Evolutionary conservation across 2,113 vertebrate species (phyloP).

Genomic region (Nerophis lumbriciformis): DNA sequence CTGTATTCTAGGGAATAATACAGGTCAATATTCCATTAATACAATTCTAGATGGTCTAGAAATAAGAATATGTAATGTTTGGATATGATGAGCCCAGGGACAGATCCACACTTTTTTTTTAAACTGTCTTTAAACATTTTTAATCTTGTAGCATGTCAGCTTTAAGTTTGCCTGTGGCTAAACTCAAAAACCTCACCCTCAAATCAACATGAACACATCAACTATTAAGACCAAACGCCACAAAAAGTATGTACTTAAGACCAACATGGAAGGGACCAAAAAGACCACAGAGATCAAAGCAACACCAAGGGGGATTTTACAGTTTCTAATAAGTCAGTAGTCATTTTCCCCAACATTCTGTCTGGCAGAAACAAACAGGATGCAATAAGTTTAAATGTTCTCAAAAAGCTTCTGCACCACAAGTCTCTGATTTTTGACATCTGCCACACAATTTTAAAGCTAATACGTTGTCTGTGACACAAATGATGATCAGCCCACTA

Average conservation of each 20-base stretch:
- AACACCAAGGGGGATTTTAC: constrained; percentile 40
- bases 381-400: constrained; percentile 5
- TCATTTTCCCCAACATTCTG: constrained; percentile 17
- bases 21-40: too few species aligned
- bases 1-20: too few species aligned
- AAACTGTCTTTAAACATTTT: background rate
- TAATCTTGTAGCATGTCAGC: constrained; percentile 22
- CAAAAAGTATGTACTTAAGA: constrained; percentile 44
- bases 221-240: constrained; percentile 33
- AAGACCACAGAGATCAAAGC: constrained; percentile 37
- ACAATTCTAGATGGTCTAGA: too few species aligned
- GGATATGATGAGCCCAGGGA: too few species aligned
- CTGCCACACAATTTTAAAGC: constrained; percentile 42
- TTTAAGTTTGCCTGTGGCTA: constrained; percentile 25
- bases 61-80: too few species aligned
- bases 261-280: constrained; percentile 37
- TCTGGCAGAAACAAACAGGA: background rate
- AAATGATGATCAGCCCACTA: constrained; percentile 46
- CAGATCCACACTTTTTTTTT: background rate
- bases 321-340: constrained; percentile 50
- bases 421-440: constrained; percentile 47
- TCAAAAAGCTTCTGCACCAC: constrained; percentile 22
- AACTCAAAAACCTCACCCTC: constrained; percentile 30
- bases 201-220: constrained; percentile 17
- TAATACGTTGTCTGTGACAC: constrained; percentile 50